These are phyloP conservation scores for Lutjanus erythropterus DNA, from an alignment of 2,113 vertebrate genomes.

Conservation along the genomic window DNA sequence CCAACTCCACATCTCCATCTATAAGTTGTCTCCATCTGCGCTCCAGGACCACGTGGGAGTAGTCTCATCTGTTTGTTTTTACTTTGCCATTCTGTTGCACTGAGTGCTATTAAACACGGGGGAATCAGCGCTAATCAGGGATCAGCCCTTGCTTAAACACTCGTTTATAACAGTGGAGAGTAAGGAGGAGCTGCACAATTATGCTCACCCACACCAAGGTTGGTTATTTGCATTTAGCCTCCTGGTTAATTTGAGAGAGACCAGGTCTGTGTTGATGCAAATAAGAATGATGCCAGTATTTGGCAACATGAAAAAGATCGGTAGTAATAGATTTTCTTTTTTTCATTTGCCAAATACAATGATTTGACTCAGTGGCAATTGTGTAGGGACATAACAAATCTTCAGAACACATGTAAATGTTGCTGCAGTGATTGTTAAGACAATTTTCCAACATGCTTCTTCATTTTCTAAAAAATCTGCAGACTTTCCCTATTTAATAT, in stretches of 20 bases:
- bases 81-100: slow-evolving; percentile 71
- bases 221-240: slow-evolving; percentile 61
- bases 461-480: not conserved
- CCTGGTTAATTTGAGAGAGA: slow-evolving; percentile 44
- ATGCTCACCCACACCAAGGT: slow-evolving; percentile 54
- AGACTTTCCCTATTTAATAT: not conserved
- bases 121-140: slow-evolving; percentile 73
- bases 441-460: not conserved
- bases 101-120: slow-evolving; percentile 74
- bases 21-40: slow-evolving; percentile 79
- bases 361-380: not conserved
- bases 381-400: not conserved
- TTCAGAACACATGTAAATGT: slow-evolving; percentile 6
- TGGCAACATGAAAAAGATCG: not conserved
- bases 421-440: not conserved
- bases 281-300: slow-evolving; percentile 4
- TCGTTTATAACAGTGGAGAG: slow-evolving; percentile 43
- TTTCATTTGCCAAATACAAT: not conserved
- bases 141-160: slow-evolving; percentile 66
- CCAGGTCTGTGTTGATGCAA: slow-evolving; percentile 32
- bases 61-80: slow-evolving; percentile 81
- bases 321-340: not conserved
- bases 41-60: slow-evolving; percentile 69
- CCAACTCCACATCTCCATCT: slow-evolving; percentile 73
- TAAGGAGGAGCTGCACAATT: slow-evolving; percentile 58